Evolutionary conservation across 2,888 invertebrate genomes (phyloP).

Genomic region (Oligia latruncula): DNA sequence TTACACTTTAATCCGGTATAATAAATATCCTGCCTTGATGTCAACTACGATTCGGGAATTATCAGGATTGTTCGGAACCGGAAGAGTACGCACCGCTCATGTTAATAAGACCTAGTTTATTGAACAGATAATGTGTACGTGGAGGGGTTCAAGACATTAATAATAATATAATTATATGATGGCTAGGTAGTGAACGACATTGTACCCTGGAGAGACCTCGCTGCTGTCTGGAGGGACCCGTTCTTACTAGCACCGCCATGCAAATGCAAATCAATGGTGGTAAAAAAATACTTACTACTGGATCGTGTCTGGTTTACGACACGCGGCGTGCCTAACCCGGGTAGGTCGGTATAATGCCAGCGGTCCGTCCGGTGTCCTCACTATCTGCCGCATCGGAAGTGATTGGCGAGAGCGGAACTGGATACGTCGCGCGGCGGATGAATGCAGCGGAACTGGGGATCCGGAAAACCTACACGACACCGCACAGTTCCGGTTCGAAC

Average conservation of each 20-base stretch:
- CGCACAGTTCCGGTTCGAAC: background rate
- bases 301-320: background rate
- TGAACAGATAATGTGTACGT: constrained; percentile 17
- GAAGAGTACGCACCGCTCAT: constrained; percentile 17
- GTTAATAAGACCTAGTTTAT: constrained; percentile 1
- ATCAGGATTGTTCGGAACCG: constrained; percentile 36
- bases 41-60: constrained; percentile 21
- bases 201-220: background rate
- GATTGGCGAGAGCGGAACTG: constrained; percentile 43
- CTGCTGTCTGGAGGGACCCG: background rate
- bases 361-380: constrained; percentile 45
- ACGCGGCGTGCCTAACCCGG: background rate
- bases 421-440: constrained; percentile 35
- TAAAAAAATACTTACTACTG: background rate
- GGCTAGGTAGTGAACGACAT: background rate
- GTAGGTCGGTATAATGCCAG: background rate
- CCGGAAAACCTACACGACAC: constrained; percentile 28
- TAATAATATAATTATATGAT: background rate
- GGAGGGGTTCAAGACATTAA: background rate
- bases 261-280: background rate
- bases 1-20: no score
- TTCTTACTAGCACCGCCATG: background rate
- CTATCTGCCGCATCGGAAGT: constrained; percentile 41
- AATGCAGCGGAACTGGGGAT: constrained; percentile 33
- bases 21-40: background rate